Conservation (phyloP, 1,140 invertebrate genomes). For the Brachionus calyciflorus region DNA sequence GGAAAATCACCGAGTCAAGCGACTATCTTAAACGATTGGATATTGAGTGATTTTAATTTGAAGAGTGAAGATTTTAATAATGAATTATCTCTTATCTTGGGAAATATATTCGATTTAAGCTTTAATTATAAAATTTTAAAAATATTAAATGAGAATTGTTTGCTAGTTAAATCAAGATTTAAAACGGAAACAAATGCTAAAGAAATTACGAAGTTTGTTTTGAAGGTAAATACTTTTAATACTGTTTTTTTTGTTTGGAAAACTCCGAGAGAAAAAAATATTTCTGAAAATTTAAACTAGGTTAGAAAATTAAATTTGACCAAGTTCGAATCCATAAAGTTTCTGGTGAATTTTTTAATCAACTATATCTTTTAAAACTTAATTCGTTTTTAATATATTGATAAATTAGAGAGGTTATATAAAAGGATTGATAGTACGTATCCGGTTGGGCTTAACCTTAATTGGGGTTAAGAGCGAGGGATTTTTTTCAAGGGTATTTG, state of each 20-base stretch:
- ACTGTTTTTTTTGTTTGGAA: too few species aligned
- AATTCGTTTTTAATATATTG: too few species aligned
- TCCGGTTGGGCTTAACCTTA: too few species aligned
- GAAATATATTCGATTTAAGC: constrained; percentile 26
- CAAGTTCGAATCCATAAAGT: neutral
- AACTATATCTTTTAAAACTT: neutral
- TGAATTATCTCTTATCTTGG: constrained; percentile 7
- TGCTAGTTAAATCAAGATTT: constrained; percentile 1
- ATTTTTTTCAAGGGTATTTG: too few species aligned
- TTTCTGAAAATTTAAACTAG: too few species aligned
- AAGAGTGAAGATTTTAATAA: constrained; percentile 25
- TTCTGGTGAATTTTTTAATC: neutral
- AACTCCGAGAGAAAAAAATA: too few species aligned
- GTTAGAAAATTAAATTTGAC: too few species aligned
- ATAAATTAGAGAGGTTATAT: too few species aligned
- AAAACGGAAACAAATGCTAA: neutral
- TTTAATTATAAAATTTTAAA: constrained; percentile 6
- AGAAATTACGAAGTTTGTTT: neutral
- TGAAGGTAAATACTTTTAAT: constrained; percentile 6
- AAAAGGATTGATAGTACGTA: too few species aligned
- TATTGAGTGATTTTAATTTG: constrained; percentile 25
- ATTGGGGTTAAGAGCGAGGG: too few species aligned
- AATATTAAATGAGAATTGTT: constrained; percentile 11
- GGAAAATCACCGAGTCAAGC: too few species aligned
- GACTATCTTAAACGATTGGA: constrained; percentile 31